These are phyloP conservation scores for Drosophila paramelanica DNA, from an alignment of 2,888 invertebrate species.

Conservation along the genomic window DNA sequence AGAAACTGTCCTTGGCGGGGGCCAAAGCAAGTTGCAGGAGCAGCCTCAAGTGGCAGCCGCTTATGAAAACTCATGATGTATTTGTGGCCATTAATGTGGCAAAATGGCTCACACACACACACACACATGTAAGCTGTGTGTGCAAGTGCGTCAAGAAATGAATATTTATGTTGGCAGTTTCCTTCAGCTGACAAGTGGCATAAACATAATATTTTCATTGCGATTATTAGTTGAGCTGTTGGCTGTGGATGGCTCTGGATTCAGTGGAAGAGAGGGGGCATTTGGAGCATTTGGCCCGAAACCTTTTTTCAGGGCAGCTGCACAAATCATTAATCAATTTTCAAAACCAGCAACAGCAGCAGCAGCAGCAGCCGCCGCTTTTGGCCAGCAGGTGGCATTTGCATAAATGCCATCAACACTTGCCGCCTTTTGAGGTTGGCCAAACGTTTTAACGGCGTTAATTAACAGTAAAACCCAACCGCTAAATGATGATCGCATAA, in stretches of 20 bases:
- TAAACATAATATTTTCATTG: slow-evolving; percentile 71
- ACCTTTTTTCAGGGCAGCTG: slow-evolving; percentile 18
- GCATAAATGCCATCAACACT: slow-evolving; percentile 40
- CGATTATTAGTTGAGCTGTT: slow-evolving; percentile 54
- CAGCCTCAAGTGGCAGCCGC: slow-evolving; percentile 68
- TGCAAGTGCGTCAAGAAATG: slow-evolving; percentile 52
- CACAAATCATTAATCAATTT: slow-evolving; percentile 67
- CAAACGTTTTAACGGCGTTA: slow-evolving; percentile 49
- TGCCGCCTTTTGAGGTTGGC: slow-evolving; percentile 13
- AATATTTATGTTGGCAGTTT: slow-evolving; percentile 69
- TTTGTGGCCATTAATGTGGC: slow-evolving; percentile 77
- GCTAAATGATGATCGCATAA: slow-evolving; percentile 20
- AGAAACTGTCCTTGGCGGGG: slow-evolving; percentile 54
- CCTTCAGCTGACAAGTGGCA: slow-evolving; percentile 51
- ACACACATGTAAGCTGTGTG: slow-evolving; percentile 20
- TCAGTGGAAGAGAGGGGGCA: neutral
- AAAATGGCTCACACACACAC: slow-evolving; percentile 55
- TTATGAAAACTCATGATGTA: slow-evolving; percentile 78
- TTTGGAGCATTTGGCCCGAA: neutral
- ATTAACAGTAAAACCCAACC: slow-evolving; percentile 48
- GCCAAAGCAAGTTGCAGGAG: slow-evolving; percentile 24
- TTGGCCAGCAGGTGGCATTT: slow-evolving; percentile 41
- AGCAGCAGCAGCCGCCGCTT: neutral
- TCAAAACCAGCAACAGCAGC: slow-evolving; percentile 10
- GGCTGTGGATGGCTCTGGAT: too few species aligned